These are phyloP conservation scores for Prinia subflava DNA, from an alignment of 2,113 vertebrate species.

Conservation along the genomic window DNA sequence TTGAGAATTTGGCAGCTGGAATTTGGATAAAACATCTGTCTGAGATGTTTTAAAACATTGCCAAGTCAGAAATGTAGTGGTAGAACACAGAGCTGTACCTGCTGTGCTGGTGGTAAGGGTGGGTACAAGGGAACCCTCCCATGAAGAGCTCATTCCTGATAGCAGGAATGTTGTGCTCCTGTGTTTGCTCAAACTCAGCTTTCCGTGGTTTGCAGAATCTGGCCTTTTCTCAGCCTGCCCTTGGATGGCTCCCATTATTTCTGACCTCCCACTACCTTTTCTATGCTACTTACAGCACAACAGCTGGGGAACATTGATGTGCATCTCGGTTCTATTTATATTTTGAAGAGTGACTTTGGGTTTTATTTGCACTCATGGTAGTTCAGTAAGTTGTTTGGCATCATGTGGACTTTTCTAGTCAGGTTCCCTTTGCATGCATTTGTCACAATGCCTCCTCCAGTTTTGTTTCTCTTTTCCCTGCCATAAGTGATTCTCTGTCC, in stretches of 20 bases:
- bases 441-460: neutral
- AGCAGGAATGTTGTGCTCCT: neutral
- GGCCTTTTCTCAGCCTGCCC: neutral
- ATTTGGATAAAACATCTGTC: constrained; percentile 3
- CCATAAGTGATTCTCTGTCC: neutral
- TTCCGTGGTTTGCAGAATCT: neutral
- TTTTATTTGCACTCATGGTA: neutral
- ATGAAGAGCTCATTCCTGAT: neutral
- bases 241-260: neutral
- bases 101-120: neutral
- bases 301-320: neutral
- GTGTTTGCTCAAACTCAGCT: neutral
- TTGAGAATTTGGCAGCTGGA: neutral
- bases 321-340: neutral
- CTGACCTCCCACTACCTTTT: neutral
- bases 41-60: neutral
- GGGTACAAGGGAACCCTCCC: neutral
- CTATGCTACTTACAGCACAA: neutral
- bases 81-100: neutral
- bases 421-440: neutral
- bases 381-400: neutral
- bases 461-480: constrained; percentile 4
- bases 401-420: neutral
- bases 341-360: neutral
- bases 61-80: neutral